These are phyloP conservation scores for Alexandromys fortis DNA, from an alignment of 2,113 vertebrate species.

Conservation along the genomic window DNA sequence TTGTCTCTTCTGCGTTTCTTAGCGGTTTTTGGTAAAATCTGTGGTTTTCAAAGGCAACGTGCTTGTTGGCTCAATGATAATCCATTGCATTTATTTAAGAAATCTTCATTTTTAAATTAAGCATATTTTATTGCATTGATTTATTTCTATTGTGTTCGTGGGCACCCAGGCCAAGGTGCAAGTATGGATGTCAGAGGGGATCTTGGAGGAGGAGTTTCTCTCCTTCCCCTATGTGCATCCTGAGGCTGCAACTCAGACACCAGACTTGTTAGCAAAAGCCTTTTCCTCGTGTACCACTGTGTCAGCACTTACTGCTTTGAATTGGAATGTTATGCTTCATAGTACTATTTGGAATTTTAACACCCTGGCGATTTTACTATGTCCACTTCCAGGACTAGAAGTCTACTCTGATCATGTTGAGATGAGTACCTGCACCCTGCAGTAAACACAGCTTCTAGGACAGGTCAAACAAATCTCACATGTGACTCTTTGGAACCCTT, in stretches of 20 bases:
- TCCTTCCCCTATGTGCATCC: neutral
- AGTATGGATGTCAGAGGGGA: neutral
- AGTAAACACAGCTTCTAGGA: neutral
- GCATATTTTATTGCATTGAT: neutral
- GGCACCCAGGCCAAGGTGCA: too few relatives aligned
- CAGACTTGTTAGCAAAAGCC: neutral
- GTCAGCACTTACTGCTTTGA: neutral
- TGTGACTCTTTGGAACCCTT: slow-evolving; percentile 8
- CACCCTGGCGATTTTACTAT: neutral
- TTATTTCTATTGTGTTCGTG: neutral
- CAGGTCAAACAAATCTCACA: neutral
- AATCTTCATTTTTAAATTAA: neutral
- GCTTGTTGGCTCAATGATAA: neutral
- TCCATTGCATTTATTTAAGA: neutral
- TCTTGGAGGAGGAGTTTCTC: neutral
- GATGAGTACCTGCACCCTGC: neutral
- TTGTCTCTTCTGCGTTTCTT: neutral
- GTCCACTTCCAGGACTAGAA: neutral
- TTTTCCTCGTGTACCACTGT: too few relatives aligned
- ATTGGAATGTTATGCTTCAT: neutral
- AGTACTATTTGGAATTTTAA: neutral
- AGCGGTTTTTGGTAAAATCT: neutral
- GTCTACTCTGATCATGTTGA: neutral
- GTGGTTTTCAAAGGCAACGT: neutral
- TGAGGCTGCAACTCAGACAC: too few relatives aligned